Conservation (phyloP, 2,113 vertebrate species). For the Gymnogyps californianus region DNA sequence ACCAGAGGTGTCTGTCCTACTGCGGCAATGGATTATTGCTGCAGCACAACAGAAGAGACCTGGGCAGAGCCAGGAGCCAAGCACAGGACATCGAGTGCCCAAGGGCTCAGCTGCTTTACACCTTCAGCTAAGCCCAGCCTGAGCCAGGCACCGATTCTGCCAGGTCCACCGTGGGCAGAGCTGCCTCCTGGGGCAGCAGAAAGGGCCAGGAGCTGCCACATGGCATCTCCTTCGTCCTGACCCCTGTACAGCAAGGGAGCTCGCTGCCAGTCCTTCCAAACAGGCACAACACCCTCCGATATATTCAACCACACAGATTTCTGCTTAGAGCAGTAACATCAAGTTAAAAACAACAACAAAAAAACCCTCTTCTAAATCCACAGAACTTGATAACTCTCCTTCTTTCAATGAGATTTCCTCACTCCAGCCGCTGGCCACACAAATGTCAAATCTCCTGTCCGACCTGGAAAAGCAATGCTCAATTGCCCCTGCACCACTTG, state of each 20-base stretch:
- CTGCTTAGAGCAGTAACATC: background rate
- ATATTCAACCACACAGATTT: background rate
- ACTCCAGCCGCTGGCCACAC: background rate
- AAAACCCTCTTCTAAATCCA: background rate
- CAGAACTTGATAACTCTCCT: background rate
- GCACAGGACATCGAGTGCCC: background rate
- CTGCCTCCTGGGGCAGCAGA: background rate
- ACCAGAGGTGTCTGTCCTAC: background rate
- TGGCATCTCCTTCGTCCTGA: background rate
- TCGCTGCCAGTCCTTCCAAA: background rate
- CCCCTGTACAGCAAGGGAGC: background rate
- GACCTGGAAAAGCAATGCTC: background rate
- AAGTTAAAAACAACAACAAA: background rate
- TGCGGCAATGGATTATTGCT: background rate
- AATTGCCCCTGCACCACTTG: background rate
- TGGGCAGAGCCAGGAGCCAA: background rate
- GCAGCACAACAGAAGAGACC: background rate
- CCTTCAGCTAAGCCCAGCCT: background rate
- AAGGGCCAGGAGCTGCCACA: background rate
- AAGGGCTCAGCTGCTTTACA: background rate
- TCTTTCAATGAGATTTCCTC: conserved; percentile 17
- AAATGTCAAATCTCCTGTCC: conserved; percentile 3
- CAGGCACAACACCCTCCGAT: background rate
- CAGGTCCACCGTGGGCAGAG: background rate
- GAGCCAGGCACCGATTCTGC: background rate